Evolutionary conservation across 2,113 vertebrate species (phyloP), one percentile per base, ranked within the genome.

Genomic region (Philantomba maxwellii): DNA sequence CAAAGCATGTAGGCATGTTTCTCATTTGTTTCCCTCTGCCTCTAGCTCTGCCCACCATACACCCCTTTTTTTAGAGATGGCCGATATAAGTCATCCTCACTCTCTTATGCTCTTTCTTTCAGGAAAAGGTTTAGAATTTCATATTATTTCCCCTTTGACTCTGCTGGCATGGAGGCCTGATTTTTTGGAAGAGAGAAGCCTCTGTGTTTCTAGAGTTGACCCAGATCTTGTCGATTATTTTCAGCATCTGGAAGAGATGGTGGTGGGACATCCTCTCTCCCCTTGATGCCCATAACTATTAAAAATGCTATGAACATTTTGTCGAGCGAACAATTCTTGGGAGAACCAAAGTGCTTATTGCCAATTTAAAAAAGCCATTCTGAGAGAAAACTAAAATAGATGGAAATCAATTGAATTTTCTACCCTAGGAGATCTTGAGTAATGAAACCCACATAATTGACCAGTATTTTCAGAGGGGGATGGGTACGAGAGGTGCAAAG

Each of bases 371-470:
- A 95, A 62, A 91, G 21, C 30, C 60, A 87, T 93, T 97, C 92
- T 14, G 58, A 94, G 83, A 94, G 78, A 91, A 94, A 97, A 94
- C 33, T 10, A 97, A 83, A 95, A 81, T 43, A 93, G 62, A 89
- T 47, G 70, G 91, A 91, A 97, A 87, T 91, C 91, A 93, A 94
- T 93, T 60, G 93, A 86, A 89, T 81, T 97, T 93, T 82, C 96
- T 86, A 45, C 78, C 83, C 57, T 83, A 90, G 70, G 86, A 96
- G 62, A 81, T 86, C 78, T 49, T 53, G 49, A 64, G 49, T 92
- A 82, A 49, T 43, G 83, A 84, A 89, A 66, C 36, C 17, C 64
- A 36, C 5, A 13, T 94, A 89, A 95, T 8, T 97, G 97, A 80
- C 82, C 78, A 28, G 12, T 53, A 47, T 62, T 77, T 95, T 66